phyloP scores from a whole-genome alignment of 2,113 vertebrate genomes.

The Emydocephalus ijimae region DNA sequence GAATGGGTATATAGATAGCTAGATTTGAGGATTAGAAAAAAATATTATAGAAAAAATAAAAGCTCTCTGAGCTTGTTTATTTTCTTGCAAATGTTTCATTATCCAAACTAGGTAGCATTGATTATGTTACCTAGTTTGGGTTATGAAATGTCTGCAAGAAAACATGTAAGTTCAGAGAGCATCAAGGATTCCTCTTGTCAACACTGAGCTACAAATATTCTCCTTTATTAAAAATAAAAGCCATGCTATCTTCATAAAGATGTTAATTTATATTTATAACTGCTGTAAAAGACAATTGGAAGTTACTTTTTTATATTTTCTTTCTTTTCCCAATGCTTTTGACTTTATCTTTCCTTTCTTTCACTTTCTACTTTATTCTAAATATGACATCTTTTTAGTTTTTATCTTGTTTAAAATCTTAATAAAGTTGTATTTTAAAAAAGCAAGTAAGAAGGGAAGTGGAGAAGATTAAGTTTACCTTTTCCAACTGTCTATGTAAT shows the following conservation, averaged over 20 bases:
- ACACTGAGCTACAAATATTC: too few species aligned
- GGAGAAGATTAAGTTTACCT: slow-evolving; percentile 66
- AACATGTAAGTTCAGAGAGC: too few species aligned
- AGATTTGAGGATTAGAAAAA: background rate
- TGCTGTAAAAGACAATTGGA: background rate
- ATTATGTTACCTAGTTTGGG: too few species aligned
- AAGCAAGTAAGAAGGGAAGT: background rate
- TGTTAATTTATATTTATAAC: background rate
- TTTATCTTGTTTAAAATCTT: background rate
- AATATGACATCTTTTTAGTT: background rate
- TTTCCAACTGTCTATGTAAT: slow-evolving; percentile 83
- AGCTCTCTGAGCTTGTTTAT: background rate
- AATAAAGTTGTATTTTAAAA: background rate
- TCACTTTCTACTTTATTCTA: background rate
- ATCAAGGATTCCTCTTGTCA: too few species aligned
- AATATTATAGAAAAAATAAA: background rate
- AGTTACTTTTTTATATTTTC: background rate
- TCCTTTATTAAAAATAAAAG: background rate
- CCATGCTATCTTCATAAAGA: background rate
- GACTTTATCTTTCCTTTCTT: background rate
- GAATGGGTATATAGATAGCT: background rate
- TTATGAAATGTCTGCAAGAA: too few species aligned
- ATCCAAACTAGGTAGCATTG: too few species aligned
- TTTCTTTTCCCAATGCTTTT: background rate
- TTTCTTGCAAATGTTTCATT: too few species aligned